Evolutionary conservation across 2,888 invertebrate species (phyloP).

Genomic region (Epicampocera succincta): DNA sequence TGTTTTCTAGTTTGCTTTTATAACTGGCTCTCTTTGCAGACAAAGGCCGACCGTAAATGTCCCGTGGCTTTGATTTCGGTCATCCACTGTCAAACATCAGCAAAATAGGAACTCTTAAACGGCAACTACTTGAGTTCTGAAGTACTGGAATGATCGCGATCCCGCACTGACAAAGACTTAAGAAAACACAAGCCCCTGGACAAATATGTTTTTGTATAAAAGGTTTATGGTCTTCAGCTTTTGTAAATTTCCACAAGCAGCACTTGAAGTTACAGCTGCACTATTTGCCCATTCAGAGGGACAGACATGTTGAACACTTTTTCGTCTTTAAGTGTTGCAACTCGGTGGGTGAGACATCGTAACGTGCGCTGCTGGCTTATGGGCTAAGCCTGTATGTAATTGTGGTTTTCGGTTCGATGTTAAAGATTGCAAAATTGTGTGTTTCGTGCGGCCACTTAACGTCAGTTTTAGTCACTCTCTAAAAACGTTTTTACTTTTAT

Average conservation of each 20-base stretch:
- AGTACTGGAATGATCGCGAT: conserved; percentile 43
- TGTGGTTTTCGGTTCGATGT: conserved; percentile 25
- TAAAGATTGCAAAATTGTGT: conserved; percentile 36
- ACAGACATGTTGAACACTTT: conserved; percentile 21
- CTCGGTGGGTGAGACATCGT: conserved; percentile 63
- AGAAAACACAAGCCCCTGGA: conserved; percentile 47
- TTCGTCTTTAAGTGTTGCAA: conserved; percentile 58
- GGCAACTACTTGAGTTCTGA: conserved; percentile 52
- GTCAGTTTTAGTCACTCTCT: background rate
- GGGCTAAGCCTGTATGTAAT: conserved; percentile 10
- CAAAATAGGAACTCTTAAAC: conserved; percentile 21
- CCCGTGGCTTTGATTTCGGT: conserved; percentile 74
- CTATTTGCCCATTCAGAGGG: conserved; percentile 8
- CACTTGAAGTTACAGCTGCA: conserved; percentile 50
- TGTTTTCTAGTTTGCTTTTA: conserved; percentile 61
- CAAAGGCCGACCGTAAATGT: conserved; percentile 73
- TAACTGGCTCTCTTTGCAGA: conserved; percentile 20
- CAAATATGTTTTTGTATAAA: conserved; percentile 30
- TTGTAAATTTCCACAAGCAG: conserved; percentile 24
- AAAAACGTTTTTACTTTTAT: conserved; percentile 12
- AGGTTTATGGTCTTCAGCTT: conserved; percentile 25
- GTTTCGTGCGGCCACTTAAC: conserved; percentile 7
- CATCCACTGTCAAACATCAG: conserved; percentile 61
- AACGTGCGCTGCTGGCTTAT: background rate
- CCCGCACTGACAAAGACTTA: conserved; percentile 52